phyloP scores from a whole-genome alignment of 2,113 vertebrate species.

The Delphinapterus leucas region DNA sequence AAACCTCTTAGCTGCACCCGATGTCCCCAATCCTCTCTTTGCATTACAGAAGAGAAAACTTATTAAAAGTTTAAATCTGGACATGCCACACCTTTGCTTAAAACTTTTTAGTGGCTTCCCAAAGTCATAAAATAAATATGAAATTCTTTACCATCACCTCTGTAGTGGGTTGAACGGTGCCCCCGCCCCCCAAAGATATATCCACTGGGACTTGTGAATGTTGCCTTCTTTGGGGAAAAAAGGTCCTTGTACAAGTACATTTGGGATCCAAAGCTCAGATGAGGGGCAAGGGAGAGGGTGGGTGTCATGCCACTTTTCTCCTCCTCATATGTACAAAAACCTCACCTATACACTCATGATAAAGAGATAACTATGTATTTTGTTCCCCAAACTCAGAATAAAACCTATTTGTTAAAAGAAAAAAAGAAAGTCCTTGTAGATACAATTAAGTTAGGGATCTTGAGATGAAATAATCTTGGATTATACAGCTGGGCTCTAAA shows the following conservation, averaged over 20 bases:
- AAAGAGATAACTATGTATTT: background rate
- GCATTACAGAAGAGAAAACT: background rate
- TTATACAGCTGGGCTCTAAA: background rate
- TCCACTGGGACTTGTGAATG: background rate
- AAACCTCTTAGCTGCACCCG: background rate
- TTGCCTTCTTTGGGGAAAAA: background rate
- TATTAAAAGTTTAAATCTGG: background rate
- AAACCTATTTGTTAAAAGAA: background rate
- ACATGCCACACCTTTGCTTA: background rate
- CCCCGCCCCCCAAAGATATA: background rate
- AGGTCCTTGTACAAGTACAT: too few species aligned
- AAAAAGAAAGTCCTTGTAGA: background rate
- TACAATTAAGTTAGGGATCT: background rate
- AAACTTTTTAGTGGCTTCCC: background rate
- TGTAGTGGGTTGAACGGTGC: background rate
- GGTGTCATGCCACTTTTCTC: background rate
- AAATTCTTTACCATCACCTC: background rate
- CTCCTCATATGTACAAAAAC: background rate
- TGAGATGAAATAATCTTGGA: background rate
- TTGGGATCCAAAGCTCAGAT: background rate
- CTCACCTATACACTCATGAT: background rate
- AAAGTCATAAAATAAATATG: background rate
- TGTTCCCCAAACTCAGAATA: background rate
- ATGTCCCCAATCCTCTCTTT: background rate
- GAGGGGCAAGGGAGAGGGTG: background rate